Conservation (phyloP, 2,888 invertebrate species). For the Hedychridium roseum region DNA sequence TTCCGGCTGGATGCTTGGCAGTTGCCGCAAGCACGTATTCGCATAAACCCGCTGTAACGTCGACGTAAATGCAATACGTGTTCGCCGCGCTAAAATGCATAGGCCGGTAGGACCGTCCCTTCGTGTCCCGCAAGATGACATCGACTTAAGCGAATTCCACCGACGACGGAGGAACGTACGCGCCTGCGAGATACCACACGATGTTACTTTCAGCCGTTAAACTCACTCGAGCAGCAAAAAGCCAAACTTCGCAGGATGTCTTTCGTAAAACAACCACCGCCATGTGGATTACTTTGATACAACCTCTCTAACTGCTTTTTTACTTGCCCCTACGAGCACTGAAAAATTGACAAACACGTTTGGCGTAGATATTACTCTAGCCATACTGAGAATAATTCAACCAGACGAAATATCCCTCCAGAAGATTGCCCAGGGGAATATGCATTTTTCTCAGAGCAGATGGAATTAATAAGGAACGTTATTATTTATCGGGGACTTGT, state of each 20-base stretch:
- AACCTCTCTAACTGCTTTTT: too few relatives aligned
- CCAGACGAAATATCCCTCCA: too few relatives aligned
- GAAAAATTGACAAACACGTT: too few relatives aligned
- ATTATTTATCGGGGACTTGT: too few relatives aligned
- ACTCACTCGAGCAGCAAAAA: too few relatives aligned
- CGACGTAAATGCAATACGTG: slow-evolving; percentile 39
- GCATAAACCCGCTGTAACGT: slow-evolving; percentile 38
- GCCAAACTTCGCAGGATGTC: neutral
- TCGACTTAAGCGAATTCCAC: slow-evolving; percentile 26
- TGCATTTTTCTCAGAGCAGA: too few relatives aligned
- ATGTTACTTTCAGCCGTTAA: slow-evolving; percentile 15
- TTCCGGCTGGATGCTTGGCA: slow-evolving; percentile 3
- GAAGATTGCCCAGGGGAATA: too few relatives aligned
- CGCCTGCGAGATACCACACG: slow-evolving; percentile 3
- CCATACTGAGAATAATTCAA: too few relatives aligned
- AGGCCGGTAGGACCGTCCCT: slow-evolving; percentile 8
- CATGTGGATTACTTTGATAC: neutral
- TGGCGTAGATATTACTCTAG: too few relatives aligned
- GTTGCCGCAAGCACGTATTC: slow-evolving; percentile 25
- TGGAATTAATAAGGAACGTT: too few relatives aligned
- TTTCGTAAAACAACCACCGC: neutral
- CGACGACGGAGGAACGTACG: slow-evolving; percentile 3
- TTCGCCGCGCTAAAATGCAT: slow-evolving; percentile 31
- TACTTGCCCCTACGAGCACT: too few relatives aligned
- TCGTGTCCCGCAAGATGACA: slow-evolving; percentile 7